Conservation (phyloP, 2,113 vertebrate genomes). For the Ariopsis seemanni region DNA sequence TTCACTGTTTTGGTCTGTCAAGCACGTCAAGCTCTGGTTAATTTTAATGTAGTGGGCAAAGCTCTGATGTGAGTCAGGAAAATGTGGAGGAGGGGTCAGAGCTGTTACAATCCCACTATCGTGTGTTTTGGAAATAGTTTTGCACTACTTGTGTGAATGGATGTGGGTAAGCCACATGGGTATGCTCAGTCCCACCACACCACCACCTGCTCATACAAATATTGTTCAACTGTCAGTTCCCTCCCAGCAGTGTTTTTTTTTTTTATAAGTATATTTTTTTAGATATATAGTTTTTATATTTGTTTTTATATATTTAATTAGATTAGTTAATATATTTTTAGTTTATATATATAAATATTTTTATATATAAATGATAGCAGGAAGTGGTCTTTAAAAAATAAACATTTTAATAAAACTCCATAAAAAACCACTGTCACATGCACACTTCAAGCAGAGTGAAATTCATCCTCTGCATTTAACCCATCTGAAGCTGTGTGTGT, state of each 20-base stretch:
- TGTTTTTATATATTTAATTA: no score
- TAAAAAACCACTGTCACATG: no score
- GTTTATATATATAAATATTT: no score
- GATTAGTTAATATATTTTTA: no score
- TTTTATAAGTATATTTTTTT: no score
- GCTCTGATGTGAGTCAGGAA: not conserved
- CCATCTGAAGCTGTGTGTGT: no score
- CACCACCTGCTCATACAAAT: conserved; percentile 17
- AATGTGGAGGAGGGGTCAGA: not conserved
- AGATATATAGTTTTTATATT: not conserved
- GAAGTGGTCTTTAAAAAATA: not conserved
- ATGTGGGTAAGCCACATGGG: not conserved
- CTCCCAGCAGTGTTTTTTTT: not conserved
- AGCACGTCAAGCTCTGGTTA: not conserved
- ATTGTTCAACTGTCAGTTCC: not conserved
- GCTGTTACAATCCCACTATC: not conserved
- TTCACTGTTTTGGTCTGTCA: not conserved
- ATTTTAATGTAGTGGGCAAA: not conserved
- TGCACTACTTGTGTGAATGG: not conserved
- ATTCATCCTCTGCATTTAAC: no score
- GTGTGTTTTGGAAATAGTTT: not conserved
- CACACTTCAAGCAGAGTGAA: no score
- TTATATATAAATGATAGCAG: not conserved
- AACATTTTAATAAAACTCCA: no score
- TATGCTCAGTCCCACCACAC: conserved; percentile 6